These are phyloP conservation scores for Podiceps cristatus DNA, from an alignment of 2,113 vertebrate genomes.

Conservation along the genomic window DNA sequence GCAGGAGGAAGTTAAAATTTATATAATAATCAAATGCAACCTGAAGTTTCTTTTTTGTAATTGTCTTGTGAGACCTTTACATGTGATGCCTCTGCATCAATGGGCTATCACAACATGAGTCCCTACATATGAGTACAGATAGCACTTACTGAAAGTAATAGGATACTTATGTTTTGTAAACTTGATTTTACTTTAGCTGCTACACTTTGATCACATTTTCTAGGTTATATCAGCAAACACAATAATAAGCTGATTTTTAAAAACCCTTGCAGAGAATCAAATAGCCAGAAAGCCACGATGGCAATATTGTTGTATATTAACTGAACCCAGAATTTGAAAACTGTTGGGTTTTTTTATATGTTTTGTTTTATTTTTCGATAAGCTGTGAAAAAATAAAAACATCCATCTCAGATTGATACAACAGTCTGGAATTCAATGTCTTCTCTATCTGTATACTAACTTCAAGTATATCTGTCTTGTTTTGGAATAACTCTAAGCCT, in stretches of 20 bases:
- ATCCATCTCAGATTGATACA: background rate
- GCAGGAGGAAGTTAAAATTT: background rate
- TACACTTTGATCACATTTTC: background rate
- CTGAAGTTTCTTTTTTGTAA: background rate
- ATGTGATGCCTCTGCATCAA: background rate
- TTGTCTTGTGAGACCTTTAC: background rate
- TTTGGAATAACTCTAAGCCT: background rate
- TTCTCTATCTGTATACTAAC: background rate
- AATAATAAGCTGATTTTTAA: background rate
- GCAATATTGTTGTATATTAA: background rate
- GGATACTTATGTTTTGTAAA: background rate
- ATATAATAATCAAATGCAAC: background rate
- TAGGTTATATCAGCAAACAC: background rate
- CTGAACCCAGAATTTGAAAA: background rate
- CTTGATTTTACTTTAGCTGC: background rate
- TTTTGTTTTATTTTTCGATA: background rate
- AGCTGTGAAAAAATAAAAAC: background rate
- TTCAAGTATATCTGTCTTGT: background rate
- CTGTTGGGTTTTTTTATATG: accelerated
- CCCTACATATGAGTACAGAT: background rate
- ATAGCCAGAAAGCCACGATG: background rate
- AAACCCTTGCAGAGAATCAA: background rate
- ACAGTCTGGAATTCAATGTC: background rate
- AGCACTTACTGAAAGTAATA: background rate
- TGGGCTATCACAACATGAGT: background rate